Base-by-base conservation (phyloP, 2,888 invertebrate genomes). In the Acronicta alni region DNA sequence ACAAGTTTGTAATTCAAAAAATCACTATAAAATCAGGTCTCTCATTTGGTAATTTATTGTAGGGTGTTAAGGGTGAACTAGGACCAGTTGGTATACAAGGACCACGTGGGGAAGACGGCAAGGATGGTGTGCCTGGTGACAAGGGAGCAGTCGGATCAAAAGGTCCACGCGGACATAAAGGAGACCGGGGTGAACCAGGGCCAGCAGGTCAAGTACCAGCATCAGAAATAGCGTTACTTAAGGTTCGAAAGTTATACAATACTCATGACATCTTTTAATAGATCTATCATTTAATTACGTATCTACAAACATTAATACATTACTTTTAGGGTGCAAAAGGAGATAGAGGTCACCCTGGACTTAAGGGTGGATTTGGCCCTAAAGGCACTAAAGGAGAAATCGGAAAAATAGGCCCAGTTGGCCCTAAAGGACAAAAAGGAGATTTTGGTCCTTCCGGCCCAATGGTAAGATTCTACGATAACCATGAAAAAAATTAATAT, bases 21-120 rank as follows among this genome's bases (percentile, higher is more conserved):
- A 7, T 7, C 1, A 23, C 1, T 30, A 30, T 39, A 9, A 39
- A 17, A 10, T 4, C 44, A 41, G 16, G 10, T 47, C 56, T 56
- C 39, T 56, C 17, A 68, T 48, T 26, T 9, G 15, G 8, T 0
- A n/a, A 32, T 52, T 44, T 35, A 37, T 71, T 76, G 0, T 87
- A 95, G 77, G 98, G 98, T 49, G 95, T 94, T 64, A 95, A 95
- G 53, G 98, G 98, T 46, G 96, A 97, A 6, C 90, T 95, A 59
- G 97, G 97, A 16, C 81, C 89, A 38, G 94, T 94, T 1, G 97
- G 97, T 4, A 86, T 89, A 14, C 54, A 58, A 30, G 92, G 92
- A 12, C 48, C 46, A 9, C 62, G 72, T 0, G 92, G 92, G 0
- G 61, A 56, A 20, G 75, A 85, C 58, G 92, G 92, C 18, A 91